phyloP scores from a whole-genome alignment of 92 coral and sea anemone species.

The Galaxea fascicularis region DNA sequence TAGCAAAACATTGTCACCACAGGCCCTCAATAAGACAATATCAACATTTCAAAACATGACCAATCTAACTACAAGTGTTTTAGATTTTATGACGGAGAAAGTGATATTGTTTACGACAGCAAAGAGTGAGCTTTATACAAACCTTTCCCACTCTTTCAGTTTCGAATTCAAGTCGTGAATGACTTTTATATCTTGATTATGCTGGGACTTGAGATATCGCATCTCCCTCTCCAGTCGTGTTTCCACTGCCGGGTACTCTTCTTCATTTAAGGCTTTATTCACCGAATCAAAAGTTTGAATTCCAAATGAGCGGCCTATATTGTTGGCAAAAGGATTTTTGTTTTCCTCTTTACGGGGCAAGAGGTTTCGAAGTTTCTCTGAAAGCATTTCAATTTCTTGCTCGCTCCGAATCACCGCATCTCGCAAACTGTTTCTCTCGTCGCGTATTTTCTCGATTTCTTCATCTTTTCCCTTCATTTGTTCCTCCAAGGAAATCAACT shows the following conservation, averaged over 20 bases:
- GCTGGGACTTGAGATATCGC: conserved; percentile 44
- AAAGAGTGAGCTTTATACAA: conserved; percentile 38
- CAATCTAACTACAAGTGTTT: conserved; percentile 15
- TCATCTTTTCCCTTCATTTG: conserved; percentile 59
- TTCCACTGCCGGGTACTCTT: background rate
- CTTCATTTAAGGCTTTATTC: background rate
- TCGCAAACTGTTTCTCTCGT: conserved; percentile 48
- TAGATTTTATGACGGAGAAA: background rate
- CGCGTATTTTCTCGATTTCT: conserved; percentile 43
- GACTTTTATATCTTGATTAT: conserved; percentile 57
- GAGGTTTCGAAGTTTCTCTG: conserved; percentile 45
- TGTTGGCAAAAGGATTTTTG: background rate
- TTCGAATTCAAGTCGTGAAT: conserved; percentile 57
- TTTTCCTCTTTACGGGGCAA: conserved; percentile 16
- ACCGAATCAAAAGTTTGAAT: conserved; percentile 10
- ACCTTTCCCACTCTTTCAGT: conserved; percentile 84
- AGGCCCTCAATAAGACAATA: background rate
- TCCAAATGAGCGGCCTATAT: background rate
- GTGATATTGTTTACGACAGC: background rate
- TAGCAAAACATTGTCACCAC: background rate
- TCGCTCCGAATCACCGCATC: conserved; percentile 67
- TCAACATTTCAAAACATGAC: background rate
- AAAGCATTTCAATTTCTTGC: conserved; percentile 54
- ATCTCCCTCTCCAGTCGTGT: conserved; percentile 55
- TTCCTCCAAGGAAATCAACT: conserved; percentile 40